phyloP scores from a whole-genome alignment of 2,113 vertebrate species.

The Picathartes gymnocephalus region DNA sequence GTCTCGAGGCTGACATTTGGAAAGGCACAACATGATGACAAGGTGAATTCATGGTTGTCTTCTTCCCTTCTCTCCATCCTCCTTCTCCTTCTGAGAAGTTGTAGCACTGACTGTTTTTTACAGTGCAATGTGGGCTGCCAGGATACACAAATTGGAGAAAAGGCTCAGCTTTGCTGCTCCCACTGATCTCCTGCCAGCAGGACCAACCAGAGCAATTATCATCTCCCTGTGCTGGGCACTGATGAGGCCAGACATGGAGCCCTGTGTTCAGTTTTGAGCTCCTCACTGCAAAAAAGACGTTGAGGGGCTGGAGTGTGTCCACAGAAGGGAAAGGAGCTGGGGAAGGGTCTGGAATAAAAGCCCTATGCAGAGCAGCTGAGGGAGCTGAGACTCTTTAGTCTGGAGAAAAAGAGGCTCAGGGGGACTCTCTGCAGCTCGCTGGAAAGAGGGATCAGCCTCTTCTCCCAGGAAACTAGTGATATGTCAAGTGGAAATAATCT shows the following conservation, averaged over 20 bases:
- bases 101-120: not conserved
- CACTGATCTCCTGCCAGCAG: not conserved
- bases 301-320: not conserved
- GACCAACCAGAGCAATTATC: not conserved
- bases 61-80: not conserved
- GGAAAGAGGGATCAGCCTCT: not conserved
- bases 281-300: not conserved
- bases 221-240: not conserved
- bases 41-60: not conserved
- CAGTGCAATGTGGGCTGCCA: not conserved
- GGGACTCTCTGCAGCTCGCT: no score
- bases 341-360: not conserved
- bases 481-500: not conserved
- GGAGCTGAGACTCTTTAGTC: not conserved
- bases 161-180: not conserved
- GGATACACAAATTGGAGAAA: fast-evolving
- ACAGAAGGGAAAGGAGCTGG: not conserved
- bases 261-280: not conserved
- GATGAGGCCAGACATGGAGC: not conserved
- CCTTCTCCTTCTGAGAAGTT: not conserved
- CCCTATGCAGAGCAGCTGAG: not conserved
- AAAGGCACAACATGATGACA: not conserved
- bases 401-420: not conserved
- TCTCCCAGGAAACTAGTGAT: not conserved
- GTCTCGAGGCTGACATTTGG: not conserved